These are phyloP conservation scores for Lutjanus argentimaculatus DNA, from an alignment of 2,797 vertebrate species.

Conservation along the genomic window DNA sequence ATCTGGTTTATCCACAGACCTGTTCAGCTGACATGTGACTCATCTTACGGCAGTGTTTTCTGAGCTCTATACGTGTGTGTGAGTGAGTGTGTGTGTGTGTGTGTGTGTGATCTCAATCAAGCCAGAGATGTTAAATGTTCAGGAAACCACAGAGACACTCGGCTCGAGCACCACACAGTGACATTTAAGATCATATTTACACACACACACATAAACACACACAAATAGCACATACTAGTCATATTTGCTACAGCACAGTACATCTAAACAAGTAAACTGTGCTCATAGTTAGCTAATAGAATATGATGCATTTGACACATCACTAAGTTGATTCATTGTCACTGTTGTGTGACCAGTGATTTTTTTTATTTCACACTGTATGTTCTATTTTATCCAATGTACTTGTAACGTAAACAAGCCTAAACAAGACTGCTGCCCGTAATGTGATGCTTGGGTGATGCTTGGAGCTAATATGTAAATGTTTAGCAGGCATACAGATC, in stretches of 20 bases:
- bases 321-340: neutral
- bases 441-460: neutral
- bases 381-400: neutral
- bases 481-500: neutral
- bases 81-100: conserved; percentile 13
- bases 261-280: neutral
- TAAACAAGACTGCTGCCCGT: neutral
- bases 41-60: conserved; percentile 8
- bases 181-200: conserved; percentile 62
- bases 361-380: neutral
- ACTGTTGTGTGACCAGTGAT: neutral
- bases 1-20: conserved; percentile 43
- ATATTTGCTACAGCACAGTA: neutral
- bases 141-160: conserved; percentile 76
- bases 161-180: conserved; percentile 49
- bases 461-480: neutral
- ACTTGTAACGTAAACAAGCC: neutral
- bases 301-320: neutral
- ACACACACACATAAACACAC: neutral
- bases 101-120: conserved; percentile 28
- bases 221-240: neutral
- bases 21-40: conserved; percentile 22
- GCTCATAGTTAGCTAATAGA: too few relatives aligned
- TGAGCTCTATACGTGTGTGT: conserved; percentile 19
- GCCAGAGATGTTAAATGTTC: conserved; percentile 55